Evolutionary conservation across 2,797 vertebrate genomes (phyloP).

Genomic region (Diceros bicornis): DNA sequence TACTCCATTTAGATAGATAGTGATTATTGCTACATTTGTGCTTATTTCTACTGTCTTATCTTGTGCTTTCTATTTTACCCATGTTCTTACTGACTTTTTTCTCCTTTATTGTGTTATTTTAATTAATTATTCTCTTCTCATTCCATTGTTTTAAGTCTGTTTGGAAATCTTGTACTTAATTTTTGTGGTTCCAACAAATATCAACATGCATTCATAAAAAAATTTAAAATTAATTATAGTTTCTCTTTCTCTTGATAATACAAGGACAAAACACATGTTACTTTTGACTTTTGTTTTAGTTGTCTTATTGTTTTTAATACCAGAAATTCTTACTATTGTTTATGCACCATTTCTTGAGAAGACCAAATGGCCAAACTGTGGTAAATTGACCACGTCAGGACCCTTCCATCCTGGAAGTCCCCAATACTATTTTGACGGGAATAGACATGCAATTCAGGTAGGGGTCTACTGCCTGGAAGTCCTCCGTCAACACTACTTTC

Average conservation of each 20-base stretch:
- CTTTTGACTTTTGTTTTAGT: neutral
- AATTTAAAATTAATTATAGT: neutral
- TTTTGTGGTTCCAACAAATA: neutral
- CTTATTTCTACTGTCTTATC: neutral
- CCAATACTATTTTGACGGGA: neutral
- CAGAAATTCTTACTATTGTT: neutral
- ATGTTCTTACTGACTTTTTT: neutral
- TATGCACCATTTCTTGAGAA: neutral
- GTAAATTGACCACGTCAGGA: neutral
- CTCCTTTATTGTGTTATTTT: neutral
- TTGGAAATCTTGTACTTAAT: neutral
- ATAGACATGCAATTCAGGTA: too few species aligned
- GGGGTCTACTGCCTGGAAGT: neutral
- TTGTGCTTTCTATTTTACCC: neutral
- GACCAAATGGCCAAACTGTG: rapidly evolving
- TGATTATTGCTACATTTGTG: neutral
- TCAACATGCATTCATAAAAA: neutral
- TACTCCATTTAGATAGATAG: neutral
- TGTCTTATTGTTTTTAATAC: neutral
- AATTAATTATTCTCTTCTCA: neutral
- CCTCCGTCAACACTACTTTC: neutral
- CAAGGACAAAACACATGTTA: neutral
- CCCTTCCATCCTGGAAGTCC: neutral
- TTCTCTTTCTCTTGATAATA: neutral
- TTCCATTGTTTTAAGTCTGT: neutral